Evolutionary conservation across 2,888 invertebrate genomes (phyloP).

Genomic region (Girardia tigrina): DNA sequence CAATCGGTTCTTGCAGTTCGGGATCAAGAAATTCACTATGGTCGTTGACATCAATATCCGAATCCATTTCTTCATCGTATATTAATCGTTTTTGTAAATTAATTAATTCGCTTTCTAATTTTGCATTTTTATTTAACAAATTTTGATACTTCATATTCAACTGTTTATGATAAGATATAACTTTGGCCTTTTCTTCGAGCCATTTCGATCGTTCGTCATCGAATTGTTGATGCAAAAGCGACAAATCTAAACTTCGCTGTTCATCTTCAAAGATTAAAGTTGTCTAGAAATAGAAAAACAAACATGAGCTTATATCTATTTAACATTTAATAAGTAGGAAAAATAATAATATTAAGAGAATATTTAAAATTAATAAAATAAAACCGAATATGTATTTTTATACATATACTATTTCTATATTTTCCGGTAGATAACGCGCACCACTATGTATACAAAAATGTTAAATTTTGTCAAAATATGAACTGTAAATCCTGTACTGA

Average conservation of each 20-base stretch:
- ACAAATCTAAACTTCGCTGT: neutral
- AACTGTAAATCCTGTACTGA: no score
- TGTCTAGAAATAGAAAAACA: no score
- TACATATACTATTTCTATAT: no score
- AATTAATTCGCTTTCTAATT: neutral
- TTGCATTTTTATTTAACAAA: neutral
- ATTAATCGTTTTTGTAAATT: neutral
- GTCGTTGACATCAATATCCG: neutral
- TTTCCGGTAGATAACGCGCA: no score
- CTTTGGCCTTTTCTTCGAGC: neutral
- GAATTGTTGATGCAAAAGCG: neutral
- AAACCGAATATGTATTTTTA: no score
- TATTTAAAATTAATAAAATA: no score
- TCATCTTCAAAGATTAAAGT: no score
- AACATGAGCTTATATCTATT: no score
- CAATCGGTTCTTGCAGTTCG: neutral
- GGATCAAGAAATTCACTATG: neutral
- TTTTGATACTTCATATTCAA: slow-evolving; percentile 14
- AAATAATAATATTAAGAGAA: no score
- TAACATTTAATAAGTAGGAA: no score
- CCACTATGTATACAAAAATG: no score
- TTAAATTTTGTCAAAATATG: no score
- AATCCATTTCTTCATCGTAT: neutral
- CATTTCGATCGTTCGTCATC: neutral
- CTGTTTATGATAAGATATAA: slow-evolving; percentile 11